phyloP scores from a whole-genome alignment of 2,888 invertebrate genomes.

The Rosalia funebris region DNA sequence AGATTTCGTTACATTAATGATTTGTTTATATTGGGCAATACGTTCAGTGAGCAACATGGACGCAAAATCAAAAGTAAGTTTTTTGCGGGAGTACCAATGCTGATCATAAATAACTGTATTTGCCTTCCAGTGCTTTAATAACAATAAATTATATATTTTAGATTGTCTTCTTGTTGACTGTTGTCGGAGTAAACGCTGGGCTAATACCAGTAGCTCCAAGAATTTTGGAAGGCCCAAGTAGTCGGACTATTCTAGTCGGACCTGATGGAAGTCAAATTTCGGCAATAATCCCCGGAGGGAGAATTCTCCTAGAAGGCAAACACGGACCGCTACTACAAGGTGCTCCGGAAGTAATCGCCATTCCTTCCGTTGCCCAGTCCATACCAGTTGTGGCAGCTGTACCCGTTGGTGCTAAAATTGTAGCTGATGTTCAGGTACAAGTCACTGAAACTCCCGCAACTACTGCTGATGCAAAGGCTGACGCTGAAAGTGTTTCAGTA shows the following conservation, averaged over 20 bases:
- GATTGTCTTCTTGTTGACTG: conserved; percentile 36
- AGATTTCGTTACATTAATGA: conserved; percentile 4
- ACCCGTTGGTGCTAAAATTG: not conserved
- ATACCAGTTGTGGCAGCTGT: not conserved
- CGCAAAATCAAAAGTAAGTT: conserved; percentile 9
- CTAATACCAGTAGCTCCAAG: conserved; percentile 31
- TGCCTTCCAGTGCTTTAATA: no score
- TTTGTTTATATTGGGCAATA: conserved; percentile 1
- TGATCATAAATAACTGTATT: no score
- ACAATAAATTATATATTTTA: no score
- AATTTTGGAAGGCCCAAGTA: conserved; percentile 50
- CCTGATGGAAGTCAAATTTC: conserved; percentile 44
- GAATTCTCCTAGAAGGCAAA: conserved; percentile 17
- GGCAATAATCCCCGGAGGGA: conserved; percentile 22
- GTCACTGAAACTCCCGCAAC: not conserved
- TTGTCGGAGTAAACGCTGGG: conserved; percentile 39
- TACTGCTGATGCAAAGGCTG: not conserved
- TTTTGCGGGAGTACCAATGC: not conserved
- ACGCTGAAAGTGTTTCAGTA: not conserved
- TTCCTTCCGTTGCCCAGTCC: conserved; percentile 4
- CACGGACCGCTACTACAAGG: conserved; percentile 17
- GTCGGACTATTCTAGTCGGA: conserved; percentile 46
- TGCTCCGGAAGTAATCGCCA: conserved; percentile 8
- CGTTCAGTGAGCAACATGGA: not conserved
- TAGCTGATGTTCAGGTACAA: not conserved